Evolutionary conservation across 2,888 invertebrate genomes (phyloP).

Genomic region (Cataglyphis altisquamis): DNA sequence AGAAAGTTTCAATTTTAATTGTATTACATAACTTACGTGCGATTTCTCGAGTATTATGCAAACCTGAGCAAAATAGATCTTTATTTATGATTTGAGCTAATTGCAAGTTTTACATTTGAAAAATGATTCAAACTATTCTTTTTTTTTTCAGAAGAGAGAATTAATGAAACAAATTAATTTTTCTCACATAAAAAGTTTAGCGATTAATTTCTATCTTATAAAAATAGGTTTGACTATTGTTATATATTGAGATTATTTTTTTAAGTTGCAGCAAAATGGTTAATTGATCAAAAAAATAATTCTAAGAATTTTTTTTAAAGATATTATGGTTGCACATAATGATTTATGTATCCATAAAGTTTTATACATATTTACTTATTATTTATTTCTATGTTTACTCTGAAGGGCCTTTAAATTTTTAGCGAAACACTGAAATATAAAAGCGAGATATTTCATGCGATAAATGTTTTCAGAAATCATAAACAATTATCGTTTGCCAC

Average conservation of each 20-base stretch:
- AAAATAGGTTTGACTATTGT: neutral
- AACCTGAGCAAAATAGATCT: neutral
- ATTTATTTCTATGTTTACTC: neutral
- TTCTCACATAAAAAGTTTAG: neutral
- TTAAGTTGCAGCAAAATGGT: neutral
- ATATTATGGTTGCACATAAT: neutral
- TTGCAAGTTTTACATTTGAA: neutral
- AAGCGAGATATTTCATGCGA: neutral
- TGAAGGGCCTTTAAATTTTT: neutral
- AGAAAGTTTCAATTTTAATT: constrained; percentile 53
- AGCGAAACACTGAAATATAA: neutral
- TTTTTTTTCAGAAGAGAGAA: neutral
- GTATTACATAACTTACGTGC: constrained; percentile 17
- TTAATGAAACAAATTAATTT: neutral
- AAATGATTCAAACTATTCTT: neutral
- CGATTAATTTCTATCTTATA: neutral
- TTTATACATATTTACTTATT: constrained; percentile 7
- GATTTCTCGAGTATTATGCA: constrained; percentile 25
- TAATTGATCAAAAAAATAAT: neutral
- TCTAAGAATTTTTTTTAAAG: neutral
- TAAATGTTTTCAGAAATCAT: constrained; percentile 7
- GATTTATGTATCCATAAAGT: neutral
- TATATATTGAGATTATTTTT: neutral
- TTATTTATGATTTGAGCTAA: neutral
- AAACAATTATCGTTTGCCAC: neutral